A percentile compares a stretch with the other conserved stretches of the same genome.
phyloP scores from a whole-genome alignment of 2,797 vertebrate species.

The Chelidonichthys spinosus region DNA sequence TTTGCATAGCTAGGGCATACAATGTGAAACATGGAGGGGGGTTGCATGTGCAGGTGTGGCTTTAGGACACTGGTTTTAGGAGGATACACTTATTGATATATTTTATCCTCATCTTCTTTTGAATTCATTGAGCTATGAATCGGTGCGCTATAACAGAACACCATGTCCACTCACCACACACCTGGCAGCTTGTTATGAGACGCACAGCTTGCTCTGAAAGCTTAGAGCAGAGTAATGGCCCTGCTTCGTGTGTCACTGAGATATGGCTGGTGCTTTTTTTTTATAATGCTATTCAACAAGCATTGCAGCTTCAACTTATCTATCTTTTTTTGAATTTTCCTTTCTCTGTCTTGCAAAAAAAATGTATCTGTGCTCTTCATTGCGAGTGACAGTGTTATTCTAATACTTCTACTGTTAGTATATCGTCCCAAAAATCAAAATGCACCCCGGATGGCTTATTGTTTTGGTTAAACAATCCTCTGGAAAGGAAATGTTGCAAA shows the following conservation, averaged over 20 bases:
- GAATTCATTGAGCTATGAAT: conserved; percentile 9
- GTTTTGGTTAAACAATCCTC: conserved; percentile 1
- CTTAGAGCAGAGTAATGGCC: background rate
- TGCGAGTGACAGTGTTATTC: conserved; percentile 21
- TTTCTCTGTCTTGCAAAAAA: conserved; percentile 22
- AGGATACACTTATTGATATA: background rate
- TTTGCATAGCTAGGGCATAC: conserved; percentile 1
- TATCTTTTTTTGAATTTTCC: background rate
- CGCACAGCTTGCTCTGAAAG: conserved; percentile 44
- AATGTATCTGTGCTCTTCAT: conserved; percentile 19
- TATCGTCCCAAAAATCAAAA: conserved; percentile 36
- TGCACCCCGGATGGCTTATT: conserved; percentile 3
- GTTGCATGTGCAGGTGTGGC: conserved; percentile 73
- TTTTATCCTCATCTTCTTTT: background rate
- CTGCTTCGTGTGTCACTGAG: conserved; percentile 29
- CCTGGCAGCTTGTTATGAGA: conserved; percentile 27
- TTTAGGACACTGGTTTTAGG: conserved; percentile 20
- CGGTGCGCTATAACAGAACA: conserved; percentile 16
- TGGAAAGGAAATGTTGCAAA: background rate
- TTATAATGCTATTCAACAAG: conserved; percentile 34
- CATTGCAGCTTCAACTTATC: conserved; percentile 38
- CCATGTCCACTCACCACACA: conserved; percentile 58
- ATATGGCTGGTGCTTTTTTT: conserved; percentile 30
- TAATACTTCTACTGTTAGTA: conserved; percentile 28
- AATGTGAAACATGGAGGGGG: conserved; percentile 36